Base-by-base conservation (phyloP, 2,888 invertebrate species). In the Pseudanteris insignis region DNA sequence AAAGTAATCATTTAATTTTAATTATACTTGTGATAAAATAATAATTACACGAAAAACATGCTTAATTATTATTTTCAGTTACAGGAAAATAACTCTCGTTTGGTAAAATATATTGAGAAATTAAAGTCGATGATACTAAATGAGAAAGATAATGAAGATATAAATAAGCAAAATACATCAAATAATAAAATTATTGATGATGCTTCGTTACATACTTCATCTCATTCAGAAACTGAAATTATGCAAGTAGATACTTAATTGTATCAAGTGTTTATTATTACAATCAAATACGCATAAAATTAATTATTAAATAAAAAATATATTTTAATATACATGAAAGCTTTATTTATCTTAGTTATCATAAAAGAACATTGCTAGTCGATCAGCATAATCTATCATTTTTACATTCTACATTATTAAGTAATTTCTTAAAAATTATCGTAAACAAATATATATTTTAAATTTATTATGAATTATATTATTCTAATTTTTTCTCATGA, bases 1-100 rank as follows among this genome's bases (percentile, higher is more conserved):
- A 61, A 64, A 1, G 54, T 69, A 36, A 28, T 55, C 13, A 14
- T 30, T 21, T 6, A 30, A 6, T 26, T 26, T 26, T n/a, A 8
- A 26, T n/a, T 4, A n/a, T n/a, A 26, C 5, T 26, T 4, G 6
- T n/a, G 6, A 26, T 6, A 26, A 26, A 2, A n/a, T 8, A n/a
- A 5, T 4, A 26, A 26, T 8, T 26, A n/a, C 2, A n/a, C 8
- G n/a, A n/a, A 8, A 7, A 26, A 11, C 18, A 26, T 26, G n/a
- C n/a, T n/a, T 8, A 36, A 24, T 24, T 25, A 11, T 15, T 28
- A 1, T 1, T 24, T 37, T 37, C 9, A 47, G 37, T 37, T 47
- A 6, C 28, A 47, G 29, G 37, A 47, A 11, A 26, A 33, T 29
- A 12, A 37, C 25, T 24, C 47, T 6, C 29, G 30, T 8, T 24